Base-by-base conservation (phyloP, 2,797 vertebrate genomes). In the Silurus lanzhouensis region DNA sequence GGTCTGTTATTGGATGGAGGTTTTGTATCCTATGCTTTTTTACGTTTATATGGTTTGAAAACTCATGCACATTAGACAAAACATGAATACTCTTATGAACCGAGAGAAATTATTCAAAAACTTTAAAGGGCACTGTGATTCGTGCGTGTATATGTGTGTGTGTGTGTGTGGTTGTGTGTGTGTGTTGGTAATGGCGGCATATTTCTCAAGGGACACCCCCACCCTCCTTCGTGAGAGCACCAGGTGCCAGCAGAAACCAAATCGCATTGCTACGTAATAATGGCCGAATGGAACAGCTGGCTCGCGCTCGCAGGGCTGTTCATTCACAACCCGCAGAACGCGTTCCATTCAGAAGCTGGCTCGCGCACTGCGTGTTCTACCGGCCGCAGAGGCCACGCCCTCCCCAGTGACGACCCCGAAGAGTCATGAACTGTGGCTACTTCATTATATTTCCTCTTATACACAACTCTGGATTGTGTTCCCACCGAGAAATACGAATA, bases 221-320 rank as follows among this genome's bases (percentile, higher is more conserved):
- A 31, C 74, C 44, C 83, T 57, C 27, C 48, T 55, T 77, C 61
- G n/a, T 52, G 68, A 71, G 88, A 86, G 88, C 88, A 89, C 87
- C 90, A 90, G 90, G 88, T 90, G 90, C 88, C 83, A 74, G 70
- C 64, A 84, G 84, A 89, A 89, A 89, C 55, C 80, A 89, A 89
- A 90, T 90, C 85, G 89, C 60, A 88, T 77, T 71, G 81, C 79
- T 85, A 80, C 68, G 88, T 89, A 88, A 89, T 90, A 88, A 90
- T 80, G 82, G 82, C 31, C 79, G n/a, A 55, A 71, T 87, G 84
- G 84, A 89, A 83, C 87, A 90, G 90, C 88, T 90, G 88, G 85
- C 86, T 88, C 86, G 68, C 74, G 83, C 80, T 67, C 58, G 48
- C 67, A 82, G 86, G 14, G 60, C 84, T 67, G 27, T 64, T 89